Evolutionary conservation across 2,888 invertebrate species (phyloP).

Genomic region (Brassicogethes aeneus): DNA sequence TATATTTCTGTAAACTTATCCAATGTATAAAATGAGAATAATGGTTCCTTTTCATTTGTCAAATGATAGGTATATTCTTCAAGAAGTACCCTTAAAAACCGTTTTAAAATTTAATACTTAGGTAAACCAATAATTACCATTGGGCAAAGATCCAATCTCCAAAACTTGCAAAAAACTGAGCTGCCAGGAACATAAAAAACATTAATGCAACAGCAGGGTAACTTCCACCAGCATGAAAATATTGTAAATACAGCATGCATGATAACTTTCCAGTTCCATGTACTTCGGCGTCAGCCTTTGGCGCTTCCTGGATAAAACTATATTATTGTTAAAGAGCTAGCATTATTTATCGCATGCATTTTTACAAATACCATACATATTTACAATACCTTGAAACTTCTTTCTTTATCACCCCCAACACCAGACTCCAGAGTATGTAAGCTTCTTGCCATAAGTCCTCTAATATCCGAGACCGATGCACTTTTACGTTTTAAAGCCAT

Average conservation of each 20-base stretch:
- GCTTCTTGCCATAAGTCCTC: not conserved
- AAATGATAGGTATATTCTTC: slow-evolving; percentile 19
- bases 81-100: slow-evolving; percentile 23
- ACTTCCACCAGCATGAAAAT: slow-evolving; percentile 50
- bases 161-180: slow-evolving; percentile 40
- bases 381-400: slow-evolving; percentile 20
- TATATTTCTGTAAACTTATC: slow-evolving; percentile 30
- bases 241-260: slow-evolving; percentile 44
- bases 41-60: not conserved
- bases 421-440: not conserved
- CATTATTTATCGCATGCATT: too few species aligned
- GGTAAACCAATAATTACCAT: slow-evolving; percentile 25
- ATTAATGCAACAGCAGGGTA: slow-evolving; percentile 43
- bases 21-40: not conserved
- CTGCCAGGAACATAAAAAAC: slow-evolving; percentile 43
- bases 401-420: not conserved
- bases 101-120: not conserved
- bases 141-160: slow-evolving; percentile 32
- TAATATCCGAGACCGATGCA: not conserved
- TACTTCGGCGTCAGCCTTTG: slow-evolving; percentile 34
- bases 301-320: slow-evolving; percentile 25
- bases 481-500: not conserved
- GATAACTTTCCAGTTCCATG: slow-evolving; percentile 46
- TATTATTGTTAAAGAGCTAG: not conserved
- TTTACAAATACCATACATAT: too few species aligned